These are phyloP conservation scores for Pomacea maculata DNA, from an alignment of 1,140 invertebrate genomes.

Conservation along the genomic window DNA sequence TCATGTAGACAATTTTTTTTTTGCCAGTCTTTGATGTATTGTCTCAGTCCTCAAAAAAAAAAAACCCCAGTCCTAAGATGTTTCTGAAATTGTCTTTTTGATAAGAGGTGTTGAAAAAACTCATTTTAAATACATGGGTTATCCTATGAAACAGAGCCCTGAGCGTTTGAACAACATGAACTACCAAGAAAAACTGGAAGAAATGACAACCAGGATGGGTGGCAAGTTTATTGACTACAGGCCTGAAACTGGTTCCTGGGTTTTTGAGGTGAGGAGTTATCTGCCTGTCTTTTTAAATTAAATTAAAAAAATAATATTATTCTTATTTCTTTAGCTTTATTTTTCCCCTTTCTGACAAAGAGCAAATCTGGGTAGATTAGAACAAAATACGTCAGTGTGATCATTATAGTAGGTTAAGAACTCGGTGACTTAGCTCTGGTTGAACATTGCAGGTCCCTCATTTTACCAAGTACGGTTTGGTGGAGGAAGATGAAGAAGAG, in stretches of 20 bases:
- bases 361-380: neutral
- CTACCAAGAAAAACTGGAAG: slow-evolving; percentile 86
- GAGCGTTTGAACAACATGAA: slow-evolving; percentile 81
- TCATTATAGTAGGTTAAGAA: neutral
- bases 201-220: slow-evolving; percentile 84
- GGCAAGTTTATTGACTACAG: slow-evolving; percentile 94
- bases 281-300: neutral
- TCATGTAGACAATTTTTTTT: too few species aligned
- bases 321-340: neutral
- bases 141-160: slow-evolving; percentile 68
- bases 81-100: neutral
- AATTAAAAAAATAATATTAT: too few species aligned
- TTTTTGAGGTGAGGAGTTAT: slow-evolving; percentile 72
- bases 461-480: slow-evolving; percentile 94
- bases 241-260: slow-evolving; percentile 96
- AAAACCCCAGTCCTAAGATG: neutral
- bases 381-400: neutral
- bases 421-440: neutral
- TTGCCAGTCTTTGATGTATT: too few species aligned
- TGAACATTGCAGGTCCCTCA: slow-evolving; percentile 80
- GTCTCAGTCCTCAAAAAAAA: neutral
- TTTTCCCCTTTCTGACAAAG: neutral
- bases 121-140: neutral
- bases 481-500: slow-evolving; percentile 78
- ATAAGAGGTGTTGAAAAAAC: too few species aligned